Conservation (phyloP, 2,113 vertebrate species). For the Columbina picui region DNA sequence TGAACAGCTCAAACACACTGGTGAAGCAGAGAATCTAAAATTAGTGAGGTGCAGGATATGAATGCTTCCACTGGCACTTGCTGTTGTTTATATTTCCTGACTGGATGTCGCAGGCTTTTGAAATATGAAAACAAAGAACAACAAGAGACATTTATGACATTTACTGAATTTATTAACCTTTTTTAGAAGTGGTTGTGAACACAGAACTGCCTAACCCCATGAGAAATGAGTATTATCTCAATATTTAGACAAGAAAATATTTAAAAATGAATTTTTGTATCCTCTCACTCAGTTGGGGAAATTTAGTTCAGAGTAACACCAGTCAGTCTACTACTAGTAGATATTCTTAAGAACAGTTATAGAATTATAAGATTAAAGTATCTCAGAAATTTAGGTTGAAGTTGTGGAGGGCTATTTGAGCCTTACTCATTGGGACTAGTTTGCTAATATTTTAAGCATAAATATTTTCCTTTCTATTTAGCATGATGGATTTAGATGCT, state of each 20-base stretch:
- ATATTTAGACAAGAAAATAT: neutral
- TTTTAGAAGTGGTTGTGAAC: constrained; percentile 3
- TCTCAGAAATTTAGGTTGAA: neutral
- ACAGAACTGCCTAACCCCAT: neutral
- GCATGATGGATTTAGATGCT: neutral
- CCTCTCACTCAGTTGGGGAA: neutral
- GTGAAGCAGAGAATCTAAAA: neutral
- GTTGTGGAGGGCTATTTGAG: neutral
- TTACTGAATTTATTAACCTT: neutral
- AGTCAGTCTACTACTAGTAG: neutral
- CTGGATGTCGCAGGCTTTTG: neutral
- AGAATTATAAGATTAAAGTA: neutral
- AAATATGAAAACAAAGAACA: constrained; percentile 8
- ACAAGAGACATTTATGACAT: neutral
- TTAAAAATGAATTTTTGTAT: neutral
- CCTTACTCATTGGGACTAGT: neutral
- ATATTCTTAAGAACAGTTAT: neutral
- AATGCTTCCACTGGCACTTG: neutral
- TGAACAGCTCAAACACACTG: neutral
- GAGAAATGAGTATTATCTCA: neutral
- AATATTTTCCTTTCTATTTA: neutral
- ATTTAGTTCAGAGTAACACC: neutral
- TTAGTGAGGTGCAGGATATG: neutral
- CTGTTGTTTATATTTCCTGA: neutral
- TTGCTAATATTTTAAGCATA: neutral